Base-by-base conservation (phyloP, 2,797 vertebrate genomes). In the Mus spretus region DNA sequence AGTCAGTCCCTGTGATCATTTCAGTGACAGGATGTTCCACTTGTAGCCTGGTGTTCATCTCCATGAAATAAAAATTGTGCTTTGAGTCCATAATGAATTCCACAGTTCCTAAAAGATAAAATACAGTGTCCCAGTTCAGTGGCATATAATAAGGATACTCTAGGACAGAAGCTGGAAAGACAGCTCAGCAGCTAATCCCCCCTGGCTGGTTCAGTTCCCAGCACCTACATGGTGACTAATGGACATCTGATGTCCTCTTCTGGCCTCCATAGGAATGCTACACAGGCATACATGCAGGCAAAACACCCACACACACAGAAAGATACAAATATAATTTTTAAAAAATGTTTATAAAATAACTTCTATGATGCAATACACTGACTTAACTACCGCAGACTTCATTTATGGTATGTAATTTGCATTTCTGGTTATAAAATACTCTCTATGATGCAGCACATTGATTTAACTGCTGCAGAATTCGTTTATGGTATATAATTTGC, bases 51-150 rank as follows among this genome's bases (percentile, higher is more conserved):
- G 99, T 99, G 98, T 99, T 99, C 99, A 99, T 99, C 98, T 99
- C 99, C 99, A 99, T 99, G 98, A 99, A 99, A 98, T 99, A 99
- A 98, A 99, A 99, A 97, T 99, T 99, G 90, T 99, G 99, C 93
- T 99, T 98, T 1, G 99, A 98, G 22, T 99, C 99, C 99, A 99
- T 99, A 88, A 99, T 99, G 91, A 99, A 99, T 98, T 99, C 99
- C 22, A 99, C 99, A 0, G 99, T 99, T 92, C 99, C 99, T 99
- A 95, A 95, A 97, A 96, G 97, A 93, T 82, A 97, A 88, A 96
- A 96, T 3, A 90, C 50, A 94, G 74, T 0, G 57, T 72, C 63
- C 90, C 0, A 72, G 6, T 93, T 96, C 61, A 95, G 22, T 1
- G 81, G 70, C 26, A 63, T 34, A 9, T 0, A 55, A 57, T 61